Percentiles rank a stretch among this genome's conserved stretches.
Conservation (phyloP, 2,797 vertebrate genomes). For the Telmatherina bonti region DNA sequence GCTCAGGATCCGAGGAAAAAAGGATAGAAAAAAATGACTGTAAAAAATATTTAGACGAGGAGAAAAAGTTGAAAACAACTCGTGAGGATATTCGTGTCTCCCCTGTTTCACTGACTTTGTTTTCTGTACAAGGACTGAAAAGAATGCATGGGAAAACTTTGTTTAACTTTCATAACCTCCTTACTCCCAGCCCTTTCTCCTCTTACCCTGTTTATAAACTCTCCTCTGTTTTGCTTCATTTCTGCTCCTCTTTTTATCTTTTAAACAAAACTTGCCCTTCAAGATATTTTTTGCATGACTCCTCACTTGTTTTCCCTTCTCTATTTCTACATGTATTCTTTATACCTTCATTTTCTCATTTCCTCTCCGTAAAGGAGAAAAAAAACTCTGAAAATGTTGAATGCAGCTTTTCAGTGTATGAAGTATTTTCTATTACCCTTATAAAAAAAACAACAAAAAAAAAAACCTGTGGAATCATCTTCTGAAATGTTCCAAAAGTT, state of each 20-base stretch:
- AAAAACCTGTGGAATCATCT: conserved; percentile 55
- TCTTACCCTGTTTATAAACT: conserved; percentile 2
- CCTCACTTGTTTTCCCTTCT: background rate
- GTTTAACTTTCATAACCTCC: conserved; percentile 32
- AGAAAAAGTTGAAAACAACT: conserved; percentile 37
- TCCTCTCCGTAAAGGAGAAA: conserved; percentile 27
- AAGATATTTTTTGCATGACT: background rate
- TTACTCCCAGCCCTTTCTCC: conserved; percentile 4
- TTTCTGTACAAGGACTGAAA: conserved; percentile 66
- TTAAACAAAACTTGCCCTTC: conserved; percentile 23
- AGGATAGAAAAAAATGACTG: background rate
- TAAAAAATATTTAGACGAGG: too few relatives aligned
- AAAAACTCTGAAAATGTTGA: conserved; percentile 58
- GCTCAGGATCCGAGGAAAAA: conserved; percentile 38
- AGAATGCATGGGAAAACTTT: conserved; percentile 70
- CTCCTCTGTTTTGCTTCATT: conserved; percentile 2
- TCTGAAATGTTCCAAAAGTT: conserved; percentile 58
- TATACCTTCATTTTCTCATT: background rate
- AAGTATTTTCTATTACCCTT: conserved; percentile 74
- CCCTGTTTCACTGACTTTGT: conserved; percentile 41
- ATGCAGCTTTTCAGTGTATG: conserved; percentile 68
- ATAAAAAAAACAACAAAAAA: background rate
- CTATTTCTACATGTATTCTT: background rate
- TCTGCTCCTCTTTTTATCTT: conserved; percentile 1
- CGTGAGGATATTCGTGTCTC: conserved; percentile 55